Conservation (phyloP, 2,113 vertebrate species). For the Hippocampus abdominalis region DNA sequence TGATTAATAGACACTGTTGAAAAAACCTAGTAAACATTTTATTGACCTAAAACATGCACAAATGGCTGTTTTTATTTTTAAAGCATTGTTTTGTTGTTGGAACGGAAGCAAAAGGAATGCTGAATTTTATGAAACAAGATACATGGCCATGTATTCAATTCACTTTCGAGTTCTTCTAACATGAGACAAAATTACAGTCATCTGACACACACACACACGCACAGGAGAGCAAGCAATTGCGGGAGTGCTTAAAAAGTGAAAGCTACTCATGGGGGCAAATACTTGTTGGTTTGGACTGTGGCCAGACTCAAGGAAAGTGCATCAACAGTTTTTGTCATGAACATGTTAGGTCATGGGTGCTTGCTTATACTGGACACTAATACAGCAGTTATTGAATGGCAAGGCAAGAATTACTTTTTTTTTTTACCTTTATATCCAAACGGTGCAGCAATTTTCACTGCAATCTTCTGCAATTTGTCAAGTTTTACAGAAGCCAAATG, state of each 20-base stretch:
- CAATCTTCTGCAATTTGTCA: constrained; percentile 22
- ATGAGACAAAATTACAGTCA: constrained; percentile 8
- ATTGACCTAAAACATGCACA: constrained; percentile 74
- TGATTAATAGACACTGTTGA: constrained; percentile 44
- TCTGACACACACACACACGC: constrained; percentile 3
- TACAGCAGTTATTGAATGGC: constrained; percentile 56
- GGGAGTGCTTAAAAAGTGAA: constrained; percentile 55
- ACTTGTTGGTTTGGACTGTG: constrained; percentile 31
- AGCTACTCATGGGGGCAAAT: constrained; percentile 36
- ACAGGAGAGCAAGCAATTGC: constrained; percentile 1
- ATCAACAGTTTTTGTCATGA: constrained; percentile 39
- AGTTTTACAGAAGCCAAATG: constrained; percentile 36
- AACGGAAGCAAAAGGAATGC: constrained; percentile 60
- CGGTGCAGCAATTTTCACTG: constrained; percentile 12
- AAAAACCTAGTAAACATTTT: constrained; percentile 68
- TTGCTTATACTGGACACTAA: constrained; percentile 49
- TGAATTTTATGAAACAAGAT: constrained; percentile 48
- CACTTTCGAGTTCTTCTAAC: constrained; percentile 53
- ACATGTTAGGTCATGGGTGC: constrained; percentile 37
- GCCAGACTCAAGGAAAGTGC: constrained; percentile 56
- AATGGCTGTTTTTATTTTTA: constrained; percentile 52
- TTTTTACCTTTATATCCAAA: constrained; percentile 42
- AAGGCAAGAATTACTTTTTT: constrained; percentile 28
- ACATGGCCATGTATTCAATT: constrained; percentile 51
- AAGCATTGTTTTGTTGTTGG: constrained; percentile 40